Evolutionary conservation across 2,113 vertebrate species (phyloP).

Genomic region (Pelmatolapia mariae): DNA sequence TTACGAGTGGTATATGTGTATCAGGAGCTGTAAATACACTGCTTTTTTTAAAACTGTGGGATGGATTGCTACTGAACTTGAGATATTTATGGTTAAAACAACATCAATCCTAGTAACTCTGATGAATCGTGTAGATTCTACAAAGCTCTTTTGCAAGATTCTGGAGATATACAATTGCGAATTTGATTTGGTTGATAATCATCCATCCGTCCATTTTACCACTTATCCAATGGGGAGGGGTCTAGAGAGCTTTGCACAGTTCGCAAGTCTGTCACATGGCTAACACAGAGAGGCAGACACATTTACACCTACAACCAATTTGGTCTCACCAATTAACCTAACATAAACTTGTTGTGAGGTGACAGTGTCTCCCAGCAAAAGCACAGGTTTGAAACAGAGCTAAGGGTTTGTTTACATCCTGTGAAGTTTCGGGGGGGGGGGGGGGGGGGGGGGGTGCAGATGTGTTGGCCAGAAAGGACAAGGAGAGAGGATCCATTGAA

Average conservation of each 20-base stretch:
- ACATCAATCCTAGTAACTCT: background rate
- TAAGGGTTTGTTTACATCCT: slow-evolving; percentile 50
- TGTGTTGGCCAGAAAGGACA: background rate
- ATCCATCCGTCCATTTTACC: background rate
- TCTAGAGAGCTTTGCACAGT: background rate
- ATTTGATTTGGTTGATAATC: background rate
- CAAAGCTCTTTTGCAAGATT: background rate
- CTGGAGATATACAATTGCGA: background rate
- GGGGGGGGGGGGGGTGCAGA: too few species aligned
- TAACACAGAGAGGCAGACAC: background rate
- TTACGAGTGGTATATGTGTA: background rate
- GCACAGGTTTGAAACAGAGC: background rate
- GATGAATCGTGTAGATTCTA: background rate
- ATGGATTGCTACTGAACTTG: background rate
- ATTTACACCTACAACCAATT: background rate
- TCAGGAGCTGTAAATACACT: background rate
- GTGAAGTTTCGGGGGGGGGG: slow-evolving; percentile 44
- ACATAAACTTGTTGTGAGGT: background rate
- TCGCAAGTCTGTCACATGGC: accelerated
- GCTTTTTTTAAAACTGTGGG: background rate
- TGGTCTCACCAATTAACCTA: background rate
- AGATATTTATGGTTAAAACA: background rate
- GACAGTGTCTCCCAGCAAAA: background rate
- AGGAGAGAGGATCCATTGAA: background rate
- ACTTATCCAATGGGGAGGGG: background rate